Percentiles rank a stretch among this genome's conserved stretches.
Evolutionary conservation across 2,113 vertebrate genomes (phyloP).

Genomic region (Psilopsiagon aymara): DNA sequence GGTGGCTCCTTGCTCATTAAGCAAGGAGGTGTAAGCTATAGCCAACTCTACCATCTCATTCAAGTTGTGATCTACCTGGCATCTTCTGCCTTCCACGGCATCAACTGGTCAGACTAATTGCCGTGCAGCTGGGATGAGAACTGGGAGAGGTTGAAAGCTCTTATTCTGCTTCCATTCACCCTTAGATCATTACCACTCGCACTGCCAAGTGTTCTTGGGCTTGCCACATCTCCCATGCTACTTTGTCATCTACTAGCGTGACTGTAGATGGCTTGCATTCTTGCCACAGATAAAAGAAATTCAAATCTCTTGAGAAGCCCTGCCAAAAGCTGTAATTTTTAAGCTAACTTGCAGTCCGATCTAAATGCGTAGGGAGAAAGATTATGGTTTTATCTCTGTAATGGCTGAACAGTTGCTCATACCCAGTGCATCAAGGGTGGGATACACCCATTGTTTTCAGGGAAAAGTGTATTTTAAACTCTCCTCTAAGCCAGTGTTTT

Average conservation of each 20-base stretch:
- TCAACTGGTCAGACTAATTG: not conserved
- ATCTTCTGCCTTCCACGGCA: not conserved
- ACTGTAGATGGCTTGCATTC: not conserved
- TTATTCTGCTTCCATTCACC: not conserved
- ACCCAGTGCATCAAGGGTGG: not conserved
- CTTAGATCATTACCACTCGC: not conserved
- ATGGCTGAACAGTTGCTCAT: not conserved
- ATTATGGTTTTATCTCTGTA: not conserved
- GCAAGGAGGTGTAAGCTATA: not conserved
- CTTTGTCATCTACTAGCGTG: not conserved
- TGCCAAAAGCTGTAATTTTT: not conserved
- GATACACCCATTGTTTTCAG: not conserved
- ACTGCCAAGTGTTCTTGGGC: accelerated
- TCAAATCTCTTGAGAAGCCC: not conserved
- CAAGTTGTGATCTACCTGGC: not conserved
- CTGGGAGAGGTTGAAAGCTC: not conserved
- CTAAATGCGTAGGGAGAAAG: not conserved
- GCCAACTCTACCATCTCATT: not conserved
- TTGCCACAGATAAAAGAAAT: not conserved
- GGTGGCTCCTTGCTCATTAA: not conserved
- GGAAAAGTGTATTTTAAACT: not conserved
- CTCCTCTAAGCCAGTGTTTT: not conserved
- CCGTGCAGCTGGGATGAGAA: not conserved
- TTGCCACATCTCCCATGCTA: not conserved
- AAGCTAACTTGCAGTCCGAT: not conserved